Conservation (phyloP, 2,797 vertebrate species). For the Melanotaenia pygmaea region DNA sequence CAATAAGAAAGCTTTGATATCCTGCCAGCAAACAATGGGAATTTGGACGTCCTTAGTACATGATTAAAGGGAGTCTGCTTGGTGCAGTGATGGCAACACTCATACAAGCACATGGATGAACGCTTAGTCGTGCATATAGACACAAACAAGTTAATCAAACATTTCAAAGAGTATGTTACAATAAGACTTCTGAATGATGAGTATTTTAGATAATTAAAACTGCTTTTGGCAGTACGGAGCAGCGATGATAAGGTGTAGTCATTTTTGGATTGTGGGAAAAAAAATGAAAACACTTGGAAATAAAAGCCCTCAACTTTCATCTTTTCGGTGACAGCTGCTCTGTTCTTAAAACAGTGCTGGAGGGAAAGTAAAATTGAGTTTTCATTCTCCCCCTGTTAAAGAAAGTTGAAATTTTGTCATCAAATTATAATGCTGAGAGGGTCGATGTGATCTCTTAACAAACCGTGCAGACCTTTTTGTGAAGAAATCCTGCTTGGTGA, state of each 20-base stretch:
- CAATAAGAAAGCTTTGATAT: conserved; percentile 61
- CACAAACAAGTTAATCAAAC: background rate
- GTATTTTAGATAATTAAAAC: conserved; percentile 1
- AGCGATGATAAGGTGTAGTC: conserved; percentile 1
- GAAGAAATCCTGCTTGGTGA: conserved; percentile 35
- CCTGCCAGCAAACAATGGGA: conserved; percentile 55
- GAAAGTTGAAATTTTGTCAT: background rate
- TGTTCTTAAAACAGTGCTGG: conserved; percentile 18
- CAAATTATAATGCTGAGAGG: background rate
- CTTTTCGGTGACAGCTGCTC: conserved; percentile 25
- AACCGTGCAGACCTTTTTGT: conserved; percentile 38
- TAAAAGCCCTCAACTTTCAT: conserved; percentile 41
- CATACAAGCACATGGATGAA: conserved; percentile 2
- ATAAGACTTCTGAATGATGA: background rate
- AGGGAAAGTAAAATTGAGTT: conserved; percentile 34
- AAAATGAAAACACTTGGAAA: conserved; percentile 29
- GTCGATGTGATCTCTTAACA: conserved; percentile 47
- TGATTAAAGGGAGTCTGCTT: conserved; percentile 61
- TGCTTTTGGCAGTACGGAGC: background rate
- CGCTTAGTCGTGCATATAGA: background rate
- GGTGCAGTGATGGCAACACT: conserved; percentile 32
- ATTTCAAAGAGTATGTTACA: background rate
- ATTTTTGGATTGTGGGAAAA: background rate
- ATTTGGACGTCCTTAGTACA: conserved; percentile 52
- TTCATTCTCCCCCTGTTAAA: conserved; percentile 41